Evolutionary conservation across 2,888 invertebrate genomes (phyloP).

Genomic region (Neoascia interrupta): DNA sequence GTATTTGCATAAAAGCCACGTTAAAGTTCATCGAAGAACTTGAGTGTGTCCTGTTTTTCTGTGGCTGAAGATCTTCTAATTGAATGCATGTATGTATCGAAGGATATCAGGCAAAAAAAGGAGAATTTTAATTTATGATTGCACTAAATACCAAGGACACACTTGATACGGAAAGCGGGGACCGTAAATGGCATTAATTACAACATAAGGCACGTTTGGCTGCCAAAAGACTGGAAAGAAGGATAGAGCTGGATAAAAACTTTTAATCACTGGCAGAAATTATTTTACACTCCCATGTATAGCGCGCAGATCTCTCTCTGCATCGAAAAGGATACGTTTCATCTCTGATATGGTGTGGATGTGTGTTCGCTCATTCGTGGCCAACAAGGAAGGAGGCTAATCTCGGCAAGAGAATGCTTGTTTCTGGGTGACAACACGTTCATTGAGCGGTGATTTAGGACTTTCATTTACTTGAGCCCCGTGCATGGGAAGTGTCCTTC

Average conservation of each 20-base stretch:
- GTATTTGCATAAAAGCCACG: slow-evolving; percentile 80
- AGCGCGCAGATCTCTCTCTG: neutral
- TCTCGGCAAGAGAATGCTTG: slow-evolving; percentile 45
- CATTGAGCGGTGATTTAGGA: slow-evolving; percentile 66
- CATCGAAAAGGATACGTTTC: neutral
- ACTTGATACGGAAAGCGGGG: slow-evolving; percentile 70
- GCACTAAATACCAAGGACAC: slow-evolving; percentile 47
- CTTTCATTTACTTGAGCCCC: slow-evolving; percentile 54
- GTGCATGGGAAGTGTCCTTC: slow-evolving; percentile 22
- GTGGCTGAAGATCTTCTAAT: slow-evolving; percentile 50
- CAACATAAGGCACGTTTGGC: slow-evolving; percentile 48
- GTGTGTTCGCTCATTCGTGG: slow-evolving; percentile 12
- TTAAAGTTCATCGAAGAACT: slow-evolving; percentile 76
- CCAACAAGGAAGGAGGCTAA: slow-evolving; percentile 40
- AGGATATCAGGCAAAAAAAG: slow-evolving; percentile 21
- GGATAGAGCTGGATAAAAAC: slow-evolving; percentile 38
- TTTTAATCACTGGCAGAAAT: slow-evolving; percentile 72
- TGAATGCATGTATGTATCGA: slow-evolving; percentile 18
- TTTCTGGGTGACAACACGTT: slow-evolving; percentile 68
- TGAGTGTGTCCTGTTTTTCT: slow-evolving; percentile 47
- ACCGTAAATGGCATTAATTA: slow-evolving; percentile 67
- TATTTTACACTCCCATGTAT: slow-evolving; percentile 51
- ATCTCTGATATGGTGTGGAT: slow-evolving; percentile 11
- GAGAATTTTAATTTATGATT: slow-evolving; percentile 32
- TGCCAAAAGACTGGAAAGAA: slow-evolving; percentile 7